Percentiles rank a stretch among this genome's conserved stretches.
Evolutionary conservation across 2,888 invertebrate species (phyloP).

Genomic region (Caenorhabditis sp.): DNA sequence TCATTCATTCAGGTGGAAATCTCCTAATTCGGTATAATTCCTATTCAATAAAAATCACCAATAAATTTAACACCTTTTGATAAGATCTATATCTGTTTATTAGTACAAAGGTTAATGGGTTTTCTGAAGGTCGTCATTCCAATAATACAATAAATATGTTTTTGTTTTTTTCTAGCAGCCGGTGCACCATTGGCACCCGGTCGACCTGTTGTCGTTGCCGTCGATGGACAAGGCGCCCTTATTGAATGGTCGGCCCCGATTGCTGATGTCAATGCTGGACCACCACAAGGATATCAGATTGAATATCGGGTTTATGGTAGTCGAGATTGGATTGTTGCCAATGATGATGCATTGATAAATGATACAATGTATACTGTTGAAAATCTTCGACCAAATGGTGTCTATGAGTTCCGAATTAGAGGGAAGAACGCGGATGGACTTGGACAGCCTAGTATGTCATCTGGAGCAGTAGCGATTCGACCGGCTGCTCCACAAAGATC

Average conservation of each 20-base stretch:
- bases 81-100: not conserved
- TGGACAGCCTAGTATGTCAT: slow-evolving; percentile 43
- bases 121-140: not conserved
- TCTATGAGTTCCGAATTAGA: slow-evolving; percentile 70
- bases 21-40: not conserved
- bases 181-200: slow-evolving; percentile 57
- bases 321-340: slow-evolving; percentile 65
- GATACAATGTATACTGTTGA: slow-evolving; percentile 54
- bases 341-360: slow-evolving; percentile 48
- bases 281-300: slow-evolving; percentile 61
- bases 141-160: not conserved
- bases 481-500: slow-evolving; percentile 44
- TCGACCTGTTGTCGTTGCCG: slow-evolving; percentile 59
- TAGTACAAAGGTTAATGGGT: not conserved
- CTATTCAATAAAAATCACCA: not conserved
- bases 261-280: slow-evolving; percentile 43
- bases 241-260: slow-evolving; percentile 67
- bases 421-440: slow-evolving; percentile 65
- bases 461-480: slow-evolving; percentile 32
- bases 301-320: slow-evolving; percentile 59
- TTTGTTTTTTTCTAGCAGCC: slow-evolving; percentile 30
- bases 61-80: not conserved
- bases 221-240: slow-evolving; percentile 60
- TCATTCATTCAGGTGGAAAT: too few relatives aligned
- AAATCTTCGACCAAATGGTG: slow-evolving; percentile 70